Percentiles rank a stretch among this genome's conserved stretches.
Conservation (phyloP, 2,888 invertebrate genomes). For the Eilema sororculum region DNA sequence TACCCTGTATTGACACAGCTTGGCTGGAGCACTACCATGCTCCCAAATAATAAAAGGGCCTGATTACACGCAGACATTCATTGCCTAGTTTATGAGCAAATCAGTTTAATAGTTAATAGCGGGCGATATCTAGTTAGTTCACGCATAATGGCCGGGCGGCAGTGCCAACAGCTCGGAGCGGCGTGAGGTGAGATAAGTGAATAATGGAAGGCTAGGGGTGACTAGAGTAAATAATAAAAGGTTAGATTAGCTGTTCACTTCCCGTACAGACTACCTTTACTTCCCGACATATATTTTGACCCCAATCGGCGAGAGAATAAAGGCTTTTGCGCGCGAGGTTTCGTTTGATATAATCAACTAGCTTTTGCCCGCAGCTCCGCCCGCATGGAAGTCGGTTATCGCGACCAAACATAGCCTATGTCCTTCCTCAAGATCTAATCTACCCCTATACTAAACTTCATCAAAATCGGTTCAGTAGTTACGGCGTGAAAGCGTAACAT, state of each 20-base stretch:
- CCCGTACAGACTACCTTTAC: no score
- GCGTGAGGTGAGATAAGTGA: not conserved
- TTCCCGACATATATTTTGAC: no score
- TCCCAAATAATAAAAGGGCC: not conserved
- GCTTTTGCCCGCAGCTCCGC: no score
- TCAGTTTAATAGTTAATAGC: not conserved
- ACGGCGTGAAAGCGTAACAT: no score
- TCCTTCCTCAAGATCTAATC: no score
- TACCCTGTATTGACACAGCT: not conserved
- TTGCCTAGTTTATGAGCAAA: not conserved
- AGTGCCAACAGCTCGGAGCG: not conserved
- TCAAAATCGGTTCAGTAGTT: no score
- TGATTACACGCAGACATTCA: not conserved
- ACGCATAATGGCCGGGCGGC: not conserved
- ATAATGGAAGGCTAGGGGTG: not conserved
- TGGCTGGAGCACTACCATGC: not conserved
- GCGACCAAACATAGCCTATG: no score
- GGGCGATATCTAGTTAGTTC: not conserved
- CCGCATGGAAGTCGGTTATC: no score
- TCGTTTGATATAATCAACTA: no score
- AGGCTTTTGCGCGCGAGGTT: no score
- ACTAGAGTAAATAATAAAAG: not conserved
- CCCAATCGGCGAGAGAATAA: no score
- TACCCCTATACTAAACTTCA: no score
- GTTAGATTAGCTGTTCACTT: not conserved